A percentile compares a stretch with the other conserved stretches of the same genome.
phyloP scores from a whole-genome alignment of 2,113 vertebrate species.

The Megalops atlanticus region DNA sequence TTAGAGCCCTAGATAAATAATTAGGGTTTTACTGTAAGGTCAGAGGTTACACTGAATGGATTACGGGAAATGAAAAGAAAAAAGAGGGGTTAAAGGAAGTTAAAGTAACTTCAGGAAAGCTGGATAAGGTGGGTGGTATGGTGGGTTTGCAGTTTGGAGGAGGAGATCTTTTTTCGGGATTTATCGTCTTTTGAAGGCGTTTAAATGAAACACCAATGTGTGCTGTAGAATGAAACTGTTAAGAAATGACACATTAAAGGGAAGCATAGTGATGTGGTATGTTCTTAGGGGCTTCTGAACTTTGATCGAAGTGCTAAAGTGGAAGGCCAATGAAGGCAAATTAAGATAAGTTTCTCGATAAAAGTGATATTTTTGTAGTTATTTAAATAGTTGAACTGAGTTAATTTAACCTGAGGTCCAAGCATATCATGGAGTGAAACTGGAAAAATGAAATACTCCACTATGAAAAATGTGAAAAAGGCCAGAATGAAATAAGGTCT shows the following conservation, averaged over 20 bases:
- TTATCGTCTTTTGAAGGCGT: neutral
- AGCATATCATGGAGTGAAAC: conserved; percentile 60
- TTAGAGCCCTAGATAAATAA: neutral
- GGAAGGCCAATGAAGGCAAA: conserved; percentile 54
- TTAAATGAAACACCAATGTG: neutral
- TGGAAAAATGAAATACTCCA: conserved; percentile 43
- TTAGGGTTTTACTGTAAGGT: neutral
- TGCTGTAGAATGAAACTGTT: neutral
- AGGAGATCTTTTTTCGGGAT: neutral
- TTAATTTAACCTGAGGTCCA: conserved; percentile 72
- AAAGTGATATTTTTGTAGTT: conserved; percentile 70
- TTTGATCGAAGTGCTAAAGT: neutral
- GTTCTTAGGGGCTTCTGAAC: neutral
- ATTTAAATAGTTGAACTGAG: conserved; percentile 61
- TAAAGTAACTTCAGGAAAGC: neutral
- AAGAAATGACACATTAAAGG: neutral
- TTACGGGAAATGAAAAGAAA: neutral
- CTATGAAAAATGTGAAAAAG: conserved; percentile 56
- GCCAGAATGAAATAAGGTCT: conserved; percentile 66
- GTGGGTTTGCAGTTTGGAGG: neutral
- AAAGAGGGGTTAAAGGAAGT: neutral
- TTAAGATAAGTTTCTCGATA: conserved; percentile 71
- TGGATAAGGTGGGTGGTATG: neutral
- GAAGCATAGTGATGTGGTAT: neutral
- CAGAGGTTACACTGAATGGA: neutral